phyloP scores from a whole-genome alignment of 1,140 invertebrate species.

The Homalodisca vitripennis region DNA sequence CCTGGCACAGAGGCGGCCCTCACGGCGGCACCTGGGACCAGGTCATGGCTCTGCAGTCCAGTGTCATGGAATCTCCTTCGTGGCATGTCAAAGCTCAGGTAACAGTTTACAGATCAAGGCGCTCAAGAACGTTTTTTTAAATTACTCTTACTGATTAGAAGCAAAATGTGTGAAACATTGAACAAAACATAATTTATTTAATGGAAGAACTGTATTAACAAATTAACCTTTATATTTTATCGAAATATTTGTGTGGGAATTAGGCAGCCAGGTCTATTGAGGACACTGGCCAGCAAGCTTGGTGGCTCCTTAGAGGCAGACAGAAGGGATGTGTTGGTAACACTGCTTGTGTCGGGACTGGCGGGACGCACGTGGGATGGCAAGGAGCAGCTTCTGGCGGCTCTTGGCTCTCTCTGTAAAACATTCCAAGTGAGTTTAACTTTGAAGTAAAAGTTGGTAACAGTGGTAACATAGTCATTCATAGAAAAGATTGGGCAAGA shows the following conservation, averaged over 20 bases:
- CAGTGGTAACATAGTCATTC: too few relatives aligned
- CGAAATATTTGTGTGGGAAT: too few relatives aligned
- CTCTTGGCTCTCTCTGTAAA: constrained; percentile 67
- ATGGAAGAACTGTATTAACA: too few relatives aligned
- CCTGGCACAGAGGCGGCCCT: constrained; percentile 83
- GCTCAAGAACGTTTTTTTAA: background rate
- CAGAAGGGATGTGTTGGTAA: constrained; percentile 64
- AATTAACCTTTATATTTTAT: too few relatives aligned
- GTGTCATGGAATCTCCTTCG: constrained; percentile 71
- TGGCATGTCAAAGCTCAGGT: constrained; percentile 85
- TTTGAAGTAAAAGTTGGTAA: too few relatives aligned
- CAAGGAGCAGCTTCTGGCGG: constrained; percentile 77
- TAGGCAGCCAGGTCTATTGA: constrained; percentile 77
- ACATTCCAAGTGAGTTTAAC: constrained; percentile 61
- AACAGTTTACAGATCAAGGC: background rate
- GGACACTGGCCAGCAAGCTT: constrained; percentile 74
- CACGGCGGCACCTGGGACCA: constrained; percentile 69
- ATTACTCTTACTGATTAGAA: too few relatives aligned
- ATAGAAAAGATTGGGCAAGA: too few relatives aligned
- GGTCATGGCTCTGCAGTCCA: constrained; percentile 68
- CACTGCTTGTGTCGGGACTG: constrained; percentile 67
- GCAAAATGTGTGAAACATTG: too few relatives aligned
- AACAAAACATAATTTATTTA: too few relatives aligned
- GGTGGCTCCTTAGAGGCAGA: constrained; percentile 63
- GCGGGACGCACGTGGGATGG: constrained; percentile 85